phyloP scores from a whole-genome alignment of 2,113 vertebrate species.

The Periophthalmodon schlosseri region DNA sequence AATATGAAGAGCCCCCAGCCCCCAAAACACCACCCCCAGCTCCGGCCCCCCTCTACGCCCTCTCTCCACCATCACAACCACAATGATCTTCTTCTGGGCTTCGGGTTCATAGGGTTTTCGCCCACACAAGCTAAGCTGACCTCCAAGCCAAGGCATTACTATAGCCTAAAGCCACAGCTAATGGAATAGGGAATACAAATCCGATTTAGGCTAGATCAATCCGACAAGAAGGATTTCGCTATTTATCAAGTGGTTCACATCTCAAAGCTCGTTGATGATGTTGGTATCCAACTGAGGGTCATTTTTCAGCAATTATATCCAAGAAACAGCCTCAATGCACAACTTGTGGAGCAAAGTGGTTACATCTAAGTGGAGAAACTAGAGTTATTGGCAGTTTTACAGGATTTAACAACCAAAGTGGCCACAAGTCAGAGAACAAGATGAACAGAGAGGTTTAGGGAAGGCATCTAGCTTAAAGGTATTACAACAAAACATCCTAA shows the following conservation, averaged over 20 bases:
- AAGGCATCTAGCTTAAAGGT: neutral
- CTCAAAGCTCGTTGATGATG: conserved; percentile 51
- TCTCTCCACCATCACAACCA: conserved; percentile 3
- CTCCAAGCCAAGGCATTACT: conserved; percentile 49
- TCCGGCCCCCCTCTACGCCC: neutral
- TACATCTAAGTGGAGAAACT: neutral
- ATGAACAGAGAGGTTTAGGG: neutral
- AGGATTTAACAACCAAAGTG: neutral
- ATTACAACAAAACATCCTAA: neutral
- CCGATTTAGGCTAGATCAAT: conserved; percentile 54
- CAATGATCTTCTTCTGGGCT: conserved; percentile 28
- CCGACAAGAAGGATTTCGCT: conserved; percentile 42
- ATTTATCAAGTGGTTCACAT: conserved; percentile 46
- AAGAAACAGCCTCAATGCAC: conserved; percentile 28
- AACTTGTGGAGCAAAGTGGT: neutral
- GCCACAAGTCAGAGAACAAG: neutral
- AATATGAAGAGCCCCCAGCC: conserved; percentile 52
- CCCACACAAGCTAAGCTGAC: conserved; percentile 55
- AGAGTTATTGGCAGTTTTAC: neutral
- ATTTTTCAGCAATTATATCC: conserved; percentile 56
- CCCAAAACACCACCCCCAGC: conserved; percentile 17
- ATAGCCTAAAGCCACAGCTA: conserved; percentile 50
- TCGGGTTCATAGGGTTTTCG: conserved; percentile 48
- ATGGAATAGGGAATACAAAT: conserved; percentile 57
- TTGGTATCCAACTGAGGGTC: conserved; percentile 58